Evolutionary conservation across 2,113 vertebrate species (phyloP).

Genomic region (Eupsittula cactorum): DNA sequence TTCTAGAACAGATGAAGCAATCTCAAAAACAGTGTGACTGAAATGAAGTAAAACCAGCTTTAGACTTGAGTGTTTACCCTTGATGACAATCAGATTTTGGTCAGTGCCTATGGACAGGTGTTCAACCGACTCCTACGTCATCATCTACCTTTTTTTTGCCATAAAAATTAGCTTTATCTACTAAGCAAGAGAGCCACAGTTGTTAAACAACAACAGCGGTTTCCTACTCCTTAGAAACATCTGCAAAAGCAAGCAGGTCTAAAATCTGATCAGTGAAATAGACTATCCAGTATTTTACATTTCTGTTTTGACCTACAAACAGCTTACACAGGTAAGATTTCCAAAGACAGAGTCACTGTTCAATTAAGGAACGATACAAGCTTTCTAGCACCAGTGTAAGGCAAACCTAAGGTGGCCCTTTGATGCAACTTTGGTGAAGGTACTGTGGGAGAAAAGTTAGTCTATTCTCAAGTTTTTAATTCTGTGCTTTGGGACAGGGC

Average conservation of each 20-base stretch:
- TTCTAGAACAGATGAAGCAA: neutral
- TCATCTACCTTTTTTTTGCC: neutral
- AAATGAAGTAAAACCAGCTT: slow-evolving; percentile 11
- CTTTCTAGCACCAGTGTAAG: neutral
- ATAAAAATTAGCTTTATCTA: neutral
- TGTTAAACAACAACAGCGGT: neutral
- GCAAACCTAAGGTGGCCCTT: neutral
- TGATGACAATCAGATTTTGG: neutral
- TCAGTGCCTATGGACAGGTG: neutral
- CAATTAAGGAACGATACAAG: neutral
- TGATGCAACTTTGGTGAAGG: neutral
- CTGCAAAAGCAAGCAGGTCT: neutral
- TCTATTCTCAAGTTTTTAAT: neutral
- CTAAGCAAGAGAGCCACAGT: neutral
- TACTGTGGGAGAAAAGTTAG: neutral
- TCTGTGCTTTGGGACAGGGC: neutral
- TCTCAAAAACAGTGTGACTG: neutral
- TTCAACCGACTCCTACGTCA: neutral
- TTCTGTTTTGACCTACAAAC: neutral
- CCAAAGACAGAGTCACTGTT: neutral
- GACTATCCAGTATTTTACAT: neutral
- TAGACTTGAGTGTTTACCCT: neutral
- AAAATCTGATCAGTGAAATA: neutral
- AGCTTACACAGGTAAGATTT: neutral
- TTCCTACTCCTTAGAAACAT: neutral